Conservation (phyloP, 2,113 vertebrate genomes). For the Aplodontia rufa region DNA sequence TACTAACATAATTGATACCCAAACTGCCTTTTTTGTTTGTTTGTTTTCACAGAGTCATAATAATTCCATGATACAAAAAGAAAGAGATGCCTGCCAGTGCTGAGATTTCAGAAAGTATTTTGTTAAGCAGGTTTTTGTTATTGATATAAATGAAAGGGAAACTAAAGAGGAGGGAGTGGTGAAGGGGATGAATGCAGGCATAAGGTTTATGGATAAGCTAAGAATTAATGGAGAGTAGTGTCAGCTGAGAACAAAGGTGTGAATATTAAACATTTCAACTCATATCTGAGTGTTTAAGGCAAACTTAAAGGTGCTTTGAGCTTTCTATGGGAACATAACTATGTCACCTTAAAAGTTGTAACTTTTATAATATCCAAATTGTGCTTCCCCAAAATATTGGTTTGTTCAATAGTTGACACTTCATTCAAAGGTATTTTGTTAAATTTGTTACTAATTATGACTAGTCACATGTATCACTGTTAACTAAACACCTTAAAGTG, state of each 20-base stretch:
- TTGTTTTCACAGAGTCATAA: neutral
- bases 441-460: neutral
- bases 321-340: neutral
- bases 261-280: neutral
- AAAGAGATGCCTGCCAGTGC: neutral
- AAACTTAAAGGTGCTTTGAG: neutral
- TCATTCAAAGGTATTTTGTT: slow-evolving; percentile 22
- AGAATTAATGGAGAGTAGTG: neutral
- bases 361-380: neutral
- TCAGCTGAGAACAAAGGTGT: neutral
- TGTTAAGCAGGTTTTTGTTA: neutral
- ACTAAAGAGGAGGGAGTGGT: neutral
- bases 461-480: neutral
- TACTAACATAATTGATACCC: neutral
- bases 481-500: neutral
- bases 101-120: neutral
- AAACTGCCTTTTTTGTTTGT: neutral
- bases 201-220: neutral
- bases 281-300: neutral
- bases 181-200: neutral
- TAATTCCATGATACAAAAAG: neutral
- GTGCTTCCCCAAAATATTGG: neutral
- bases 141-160: neutral
- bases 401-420: neutral
- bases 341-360: neutral